Percentiles rank a stretch among this genome's conserved stretches.
These are phyloP conservation scores for Cephus spinipes DNA, from an alignment of 2,888 invertebrate species.

Conservation along the genomic window DNA sequence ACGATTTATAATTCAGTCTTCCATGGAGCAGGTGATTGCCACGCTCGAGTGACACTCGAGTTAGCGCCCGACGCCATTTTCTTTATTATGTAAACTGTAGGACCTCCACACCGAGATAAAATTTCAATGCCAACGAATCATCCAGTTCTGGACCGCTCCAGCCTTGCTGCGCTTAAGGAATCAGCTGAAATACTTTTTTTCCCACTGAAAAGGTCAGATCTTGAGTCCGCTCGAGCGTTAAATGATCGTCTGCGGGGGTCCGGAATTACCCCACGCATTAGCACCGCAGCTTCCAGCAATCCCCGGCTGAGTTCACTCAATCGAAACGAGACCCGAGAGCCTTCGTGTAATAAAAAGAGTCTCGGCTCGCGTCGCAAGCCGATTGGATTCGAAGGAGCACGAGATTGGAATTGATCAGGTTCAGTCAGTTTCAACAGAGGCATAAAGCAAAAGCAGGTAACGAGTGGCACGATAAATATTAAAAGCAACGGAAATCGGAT, in stretches of 20 bases:
- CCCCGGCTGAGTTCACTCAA: background rate
- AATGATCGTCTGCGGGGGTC: conserved; percentile 60
- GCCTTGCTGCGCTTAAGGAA: background rate
- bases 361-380: background rate
- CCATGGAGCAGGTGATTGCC: conserved; percentile 59
- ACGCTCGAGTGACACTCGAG: conserved; percentile 48
- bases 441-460: background rate
- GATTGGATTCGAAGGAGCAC: background rate
- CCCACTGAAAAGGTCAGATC: conserved; percentile 31
- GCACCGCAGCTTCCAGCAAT: background rate
- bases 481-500: background rate
- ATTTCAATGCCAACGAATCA: background rate
- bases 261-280: conserved; percentile 29
- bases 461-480: background rate
- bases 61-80: background rate
- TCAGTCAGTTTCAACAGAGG: background rate
- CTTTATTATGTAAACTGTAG: background rate
- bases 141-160: background rate
- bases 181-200: conserved; percentile 1
- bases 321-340: background rate
- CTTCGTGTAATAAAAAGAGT: background rate
- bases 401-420: background rate
- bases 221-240: conserved; percentile 49
- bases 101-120: no score
- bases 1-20: conserved; percentile 64